Evolutionary conservation across 2,797 vertebrate species (phyloP), one percentile per base, ranked within the genome.

Genomic region (Ispidina picta): DNA sequence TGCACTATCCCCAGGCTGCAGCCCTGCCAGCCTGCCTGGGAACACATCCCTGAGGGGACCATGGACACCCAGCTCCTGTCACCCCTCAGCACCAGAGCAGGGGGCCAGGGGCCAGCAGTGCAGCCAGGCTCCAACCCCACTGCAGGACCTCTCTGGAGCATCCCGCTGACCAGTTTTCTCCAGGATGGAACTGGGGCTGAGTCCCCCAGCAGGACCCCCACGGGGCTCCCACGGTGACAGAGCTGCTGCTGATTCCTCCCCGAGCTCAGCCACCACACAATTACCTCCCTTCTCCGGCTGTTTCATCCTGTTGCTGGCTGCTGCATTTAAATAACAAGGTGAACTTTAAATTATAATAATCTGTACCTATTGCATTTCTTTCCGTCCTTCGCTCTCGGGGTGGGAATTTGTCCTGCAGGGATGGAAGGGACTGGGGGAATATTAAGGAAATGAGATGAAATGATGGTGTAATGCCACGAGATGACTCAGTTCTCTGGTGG

Each of bases 391-490:
- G 10, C 31, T 83, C 48, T 86, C 74, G 68, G 83, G 89, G 89
- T 84, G 69, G 78, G 43, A 83, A 76, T 92, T 92, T 93, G 68
- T 89, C 69, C 65, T 94, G 35, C 72, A 78, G 86, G 84, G 78
- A 62, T 66, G 56, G 69, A 95, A 79, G 48, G 89, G 82, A 49
- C 79, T 29, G 59, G 72, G 84, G 43, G 70, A 88, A 56, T 52
- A 76, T 73, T 76, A 90, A 74, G 84, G 76, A 92, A 91, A 92
- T 92, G 43, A 93, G 86, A 90, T 63, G 68, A 74, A 90, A 73
- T 60, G 48, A 14, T 43, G 46, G 58, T 92, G 56, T 91, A 94
- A 90, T 75, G 80, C 70, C 49, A 23, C 23, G 49, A 52, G 83
- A 68, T 89, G 71, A 91, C 88, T 96, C 63, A 56, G 52, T 86